Evolutionary conservation across 1,140 invertebrate genomes (phyloP), one percentile per base, ranked within the genome.

Genomic region (Cecropterus lyciades): DNA sequence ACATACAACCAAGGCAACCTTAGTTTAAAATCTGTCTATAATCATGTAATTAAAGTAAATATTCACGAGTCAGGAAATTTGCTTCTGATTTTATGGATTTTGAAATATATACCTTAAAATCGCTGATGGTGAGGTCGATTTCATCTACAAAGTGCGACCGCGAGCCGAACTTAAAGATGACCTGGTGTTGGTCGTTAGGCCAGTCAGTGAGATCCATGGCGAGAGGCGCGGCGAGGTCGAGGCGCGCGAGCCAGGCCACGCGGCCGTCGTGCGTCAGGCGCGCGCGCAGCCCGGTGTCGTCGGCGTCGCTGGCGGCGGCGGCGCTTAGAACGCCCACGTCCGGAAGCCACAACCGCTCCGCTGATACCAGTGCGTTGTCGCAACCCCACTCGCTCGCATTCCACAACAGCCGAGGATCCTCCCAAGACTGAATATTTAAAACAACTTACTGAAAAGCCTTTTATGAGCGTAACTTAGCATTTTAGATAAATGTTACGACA

Each of bases 331-430:
- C 56, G 15, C 46, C 67, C 53, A 89, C 75, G 69, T 86, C 84
- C 1, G 86, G 88, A 66, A 73, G 69, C 88, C 87, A 91, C 51
- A 89, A 67, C 14, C 76, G 75, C 55, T 83, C 82, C 3, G 79
- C 75, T 0, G 79, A 24, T 42, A 75, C 70, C 33, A 83, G 56
- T 13, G 67, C 64, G 1, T 13, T 66, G 42, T 70, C 71, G 56
- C 86, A 87, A 7, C 72, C 80, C 84, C 82, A 86, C 2, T 79
- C 81, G 9, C 64, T 72, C 7, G 75, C 69, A 70, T 88, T 91
- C 86, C 86, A 91, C 1, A 37, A 15, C 5, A 91, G 60, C 0
- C 88, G 84, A n/a, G 65, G 45, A 40, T 91, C 88, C 9, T 73
- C 42, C 88, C 88, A 91, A 3, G 45, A 72, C 88, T 91, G 77